These are phyloP conservation scores for Andricus grossulariae DNA, from an alignment of 1,140 invertebrate genomes.

Conservation along the genomic window DNA sequence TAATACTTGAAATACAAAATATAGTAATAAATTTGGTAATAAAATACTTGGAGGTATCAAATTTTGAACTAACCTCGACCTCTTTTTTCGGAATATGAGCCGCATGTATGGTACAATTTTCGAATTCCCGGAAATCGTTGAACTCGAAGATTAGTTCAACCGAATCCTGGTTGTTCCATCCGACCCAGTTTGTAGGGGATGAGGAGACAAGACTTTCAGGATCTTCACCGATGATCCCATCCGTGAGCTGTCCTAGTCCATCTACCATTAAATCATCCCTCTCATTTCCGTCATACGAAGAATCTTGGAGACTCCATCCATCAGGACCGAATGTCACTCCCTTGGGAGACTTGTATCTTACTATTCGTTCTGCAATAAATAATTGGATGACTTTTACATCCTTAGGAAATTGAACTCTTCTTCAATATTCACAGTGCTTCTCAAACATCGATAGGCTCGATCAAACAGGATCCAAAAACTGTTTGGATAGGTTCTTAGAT, in stretches of 20 bases:
- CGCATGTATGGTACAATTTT: conserved; percentile 84
- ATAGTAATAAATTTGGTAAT: neutral
- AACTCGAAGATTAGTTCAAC: conserved; percentile 89
- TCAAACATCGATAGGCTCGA: no score
- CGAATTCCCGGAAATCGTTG: conserved; percentile 84
- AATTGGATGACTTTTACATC: neutral
- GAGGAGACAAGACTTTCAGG: conserved; percentile 53
- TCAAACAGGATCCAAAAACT: no score
- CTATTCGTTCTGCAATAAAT: conserved; percentile 74
- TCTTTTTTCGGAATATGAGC: conserved; percentile 84
- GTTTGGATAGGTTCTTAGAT: no score
- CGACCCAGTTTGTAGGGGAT: conserved; percentile 82
- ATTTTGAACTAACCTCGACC: conserved; percentile 80
- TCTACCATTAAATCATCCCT: conserved; percentile 79
- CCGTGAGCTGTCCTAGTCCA: conserved; percentile 91
- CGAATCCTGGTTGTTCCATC: conserved; percentile 85
- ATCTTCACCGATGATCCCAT: conserved; percentile 73
- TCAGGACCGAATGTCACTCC: conserved; percentile 77
- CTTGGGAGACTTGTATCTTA: conserved; percentile 82
- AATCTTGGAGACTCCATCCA: conserved; percentile 89
- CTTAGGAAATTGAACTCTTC: neutral
- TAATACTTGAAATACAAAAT: no score
- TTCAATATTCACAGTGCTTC: no score
- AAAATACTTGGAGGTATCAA: conserved; percentile 1
- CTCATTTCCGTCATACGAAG: conserved; percentile 92